phyloP scores from a whole-genome alignment of 1,140 invertebrate species.

The Monochamus saltuarius region DNA sequence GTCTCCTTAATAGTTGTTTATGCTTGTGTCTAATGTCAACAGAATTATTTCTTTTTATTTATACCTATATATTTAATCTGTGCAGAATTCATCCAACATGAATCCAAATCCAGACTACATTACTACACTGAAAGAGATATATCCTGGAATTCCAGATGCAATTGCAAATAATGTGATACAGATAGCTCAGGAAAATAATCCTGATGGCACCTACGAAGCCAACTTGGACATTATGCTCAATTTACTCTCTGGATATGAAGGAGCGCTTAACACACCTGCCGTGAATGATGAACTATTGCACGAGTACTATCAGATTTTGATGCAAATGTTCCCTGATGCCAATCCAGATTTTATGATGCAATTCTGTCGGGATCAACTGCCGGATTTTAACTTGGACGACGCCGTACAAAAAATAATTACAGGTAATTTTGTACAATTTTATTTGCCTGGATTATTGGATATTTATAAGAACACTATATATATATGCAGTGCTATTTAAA shows the following conservation, averaged over 20 bases:
- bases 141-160: constrained; percentile 19
- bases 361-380: constrained; percentile 44
- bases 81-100: too few species aligned
- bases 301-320: constrained; percentile 11
- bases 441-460: neutral
- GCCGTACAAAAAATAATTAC: constrained; percentile 42
- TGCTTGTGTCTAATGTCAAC: too few species aligned
- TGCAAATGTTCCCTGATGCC: constrained; percentile 46
- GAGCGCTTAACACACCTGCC: neutral
- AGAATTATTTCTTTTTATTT: too few species aligned
- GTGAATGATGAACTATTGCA: neutral
- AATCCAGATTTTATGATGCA: constrained; percentile 46
- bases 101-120: too few species aligned
- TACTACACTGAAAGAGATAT: constrained; percentile 25
- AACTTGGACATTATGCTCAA: constrained; percentile 34
- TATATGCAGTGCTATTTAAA: too few species aligned
- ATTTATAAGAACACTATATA: too few species aligned
- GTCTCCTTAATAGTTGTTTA: too few species aligned
- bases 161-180: constrained; percentile 23
- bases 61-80: too few species aligned
- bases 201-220: constrained; percentile 15
- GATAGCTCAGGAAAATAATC: constrained; percentile 28
- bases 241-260: constrained; percentile 27
- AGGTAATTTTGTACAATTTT: constrained; percentile 17
- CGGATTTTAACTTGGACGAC: constrained; percentile 24